phyloP scores from a whole-genome alignment of 1,140 invertebrate genomes.

The Chlorops oryzae region DNA sequence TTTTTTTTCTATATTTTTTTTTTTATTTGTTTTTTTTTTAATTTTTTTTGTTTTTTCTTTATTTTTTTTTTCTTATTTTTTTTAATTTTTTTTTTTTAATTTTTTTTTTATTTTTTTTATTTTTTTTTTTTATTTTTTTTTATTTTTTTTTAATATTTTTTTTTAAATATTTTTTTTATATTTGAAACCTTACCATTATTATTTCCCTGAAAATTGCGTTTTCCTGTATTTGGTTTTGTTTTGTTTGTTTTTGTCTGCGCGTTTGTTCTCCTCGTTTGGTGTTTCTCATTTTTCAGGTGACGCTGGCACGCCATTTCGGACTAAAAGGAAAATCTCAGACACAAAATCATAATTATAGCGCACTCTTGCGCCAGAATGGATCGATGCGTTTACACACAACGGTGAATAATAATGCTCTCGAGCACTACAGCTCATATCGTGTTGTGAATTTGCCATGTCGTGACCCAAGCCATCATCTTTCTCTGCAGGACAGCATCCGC shows the following conservation, averaged over 20 bases:
- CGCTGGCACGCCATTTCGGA: slow-evolving; percentile 19
- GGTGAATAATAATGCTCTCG: slow-evolving; percentile 39
- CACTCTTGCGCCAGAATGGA: slow-evolving; percentile 17
- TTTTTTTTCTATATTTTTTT: neutral
- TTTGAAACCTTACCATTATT: neutral
- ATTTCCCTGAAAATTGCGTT: neutral
- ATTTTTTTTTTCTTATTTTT: neutral
- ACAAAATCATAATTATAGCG: slow-evolving; percentile 21
- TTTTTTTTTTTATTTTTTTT: too few relatives aligned
- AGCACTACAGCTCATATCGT: slow-evolving; percentile 31
- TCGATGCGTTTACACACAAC: slow-evolving; percentile 25
- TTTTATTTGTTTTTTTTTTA: neutral
- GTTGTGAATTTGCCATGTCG: slow-evolving; percentile 15
- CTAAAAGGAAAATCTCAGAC: slow-evolving; percentile 11
- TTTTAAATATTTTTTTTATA: neutral
- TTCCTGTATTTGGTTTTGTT: too few relatives aligned
- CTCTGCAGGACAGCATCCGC: slow-evolving; percentile 38
- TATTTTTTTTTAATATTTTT: neutral
- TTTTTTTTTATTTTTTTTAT: too few relatives aligned
- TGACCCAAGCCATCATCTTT: slow-evolving; percentile 8
- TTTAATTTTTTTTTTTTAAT: neutral
- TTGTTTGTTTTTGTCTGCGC: too few relatives aligned
- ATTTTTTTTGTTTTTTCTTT: neutral
- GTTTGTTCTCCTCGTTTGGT: too few relatives aligned
- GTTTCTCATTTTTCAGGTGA: slow-evolving; percentile 18